Evolutionary conservation across 2,113 vertebrate genomes (phyloP).

Genomic region (Dascyllus trimaculatus): DNA sequence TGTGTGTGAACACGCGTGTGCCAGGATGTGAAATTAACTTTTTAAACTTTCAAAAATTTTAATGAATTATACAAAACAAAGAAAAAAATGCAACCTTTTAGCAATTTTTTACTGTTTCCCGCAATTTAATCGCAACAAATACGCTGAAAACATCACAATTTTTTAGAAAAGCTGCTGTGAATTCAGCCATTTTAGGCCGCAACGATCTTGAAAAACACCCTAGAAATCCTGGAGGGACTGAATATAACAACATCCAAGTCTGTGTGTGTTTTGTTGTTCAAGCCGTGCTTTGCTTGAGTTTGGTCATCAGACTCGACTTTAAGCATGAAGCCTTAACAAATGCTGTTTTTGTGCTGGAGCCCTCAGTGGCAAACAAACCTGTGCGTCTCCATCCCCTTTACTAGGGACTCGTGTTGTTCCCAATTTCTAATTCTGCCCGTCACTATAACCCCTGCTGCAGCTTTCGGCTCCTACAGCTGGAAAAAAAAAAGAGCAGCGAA

Average conservation of each 20-base stretch:
- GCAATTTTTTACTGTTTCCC: no score
- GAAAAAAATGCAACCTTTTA: no score
- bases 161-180: no score
- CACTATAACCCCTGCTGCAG: slow-evolving; percentile 15
- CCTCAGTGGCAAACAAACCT: background rate
- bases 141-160: no score
- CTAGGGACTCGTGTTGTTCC: slow-evolving; percentile 12
- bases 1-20: no score
- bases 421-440: slow-evolving; percentile 49
- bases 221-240: no score
- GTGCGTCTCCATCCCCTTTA: slow-evolving; percentile 32
- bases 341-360: background rate
- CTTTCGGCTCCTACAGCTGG: slow-evolving; percentile 20
- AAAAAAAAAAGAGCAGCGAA: slow-evolving; percentile 7
- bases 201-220: no score
- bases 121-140: no score
- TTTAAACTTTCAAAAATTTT: no score
- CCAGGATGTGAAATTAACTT: no score
- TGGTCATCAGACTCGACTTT: background rate
- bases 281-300: background rate
- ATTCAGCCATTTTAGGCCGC: no score
- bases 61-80: no score
- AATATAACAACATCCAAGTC: background rate
- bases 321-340: slow-evolving; percentile 25
- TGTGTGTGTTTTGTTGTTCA: background rate